phyloP scores from a whole-genome alignment of 1,140 invertebrate species.

The Phymorhynchus buccinoides region DNA sequence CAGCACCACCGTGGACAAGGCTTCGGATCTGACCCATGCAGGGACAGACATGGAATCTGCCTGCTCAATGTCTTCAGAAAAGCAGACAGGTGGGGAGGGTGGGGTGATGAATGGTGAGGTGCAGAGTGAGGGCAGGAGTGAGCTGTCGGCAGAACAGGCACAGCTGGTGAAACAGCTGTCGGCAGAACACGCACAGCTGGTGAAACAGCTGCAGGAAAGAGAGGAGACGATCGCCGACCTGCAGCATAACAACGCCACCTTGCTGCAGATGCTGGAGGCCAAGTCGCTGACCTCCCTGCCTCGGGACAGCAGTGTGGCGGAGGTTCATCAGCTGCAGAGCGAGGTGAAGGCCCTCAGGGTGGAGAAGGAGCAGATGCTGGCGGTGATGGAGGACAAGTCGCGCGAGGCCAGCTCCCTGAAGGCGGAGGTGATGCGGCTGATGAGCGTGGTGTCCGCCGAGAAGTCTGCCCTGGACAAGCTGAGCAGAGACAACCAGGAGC shows the following conservation, averaged over 20 bases:
- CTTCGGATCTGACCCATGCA: conserved; percentile 23
- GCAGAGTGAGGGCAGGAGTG: neutral
- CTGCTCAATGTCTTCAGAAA: neutral
- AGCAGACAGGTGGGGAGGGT: neutral
- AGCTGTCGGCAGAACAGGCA: neutral
- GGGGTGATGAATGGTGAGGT: conserved; percentile 2
- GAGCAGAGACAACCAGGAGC: conserved; percentile 69
- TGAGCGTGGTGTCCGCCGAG: conserved; percentile 71
- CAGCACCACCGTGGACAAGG: conserved; percentile 38
- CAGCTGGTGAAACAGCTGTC: conserved; percentile 42
- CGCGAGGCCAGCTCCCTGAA: conserved; percentile 72
- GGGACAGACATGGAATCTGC: too few species aligned
- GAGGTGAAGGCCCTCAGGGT: conserved; percentile 64
- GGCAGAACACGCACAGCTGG: conserved; percentile 38
- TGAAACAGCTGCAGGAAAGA: conserved; percentile 58
- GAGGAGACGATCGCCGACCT: conserved; percentile 65
- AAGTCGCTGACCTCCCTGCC: conserved; percentile 52
- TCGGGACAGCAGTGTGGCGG: conserved; percentile 54
- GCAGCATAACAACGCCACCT: conserved; percentile 63
- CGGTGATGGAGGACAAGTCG: conserved; percentile 74
- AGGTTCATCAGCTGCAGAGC: conserved; percentile 65
- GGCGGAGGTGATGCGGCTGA: conserved; percentile 72
- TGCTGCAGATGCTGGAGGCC: conserved; percentile 68
- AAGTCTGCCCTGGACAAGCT: conserved; percentile 71
- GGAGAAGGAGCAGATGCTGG: conserved; percentile 73